Conservation (phyloP, 2,888 invertebrate genomes). For the Hylaea fasciaria region DNA sequence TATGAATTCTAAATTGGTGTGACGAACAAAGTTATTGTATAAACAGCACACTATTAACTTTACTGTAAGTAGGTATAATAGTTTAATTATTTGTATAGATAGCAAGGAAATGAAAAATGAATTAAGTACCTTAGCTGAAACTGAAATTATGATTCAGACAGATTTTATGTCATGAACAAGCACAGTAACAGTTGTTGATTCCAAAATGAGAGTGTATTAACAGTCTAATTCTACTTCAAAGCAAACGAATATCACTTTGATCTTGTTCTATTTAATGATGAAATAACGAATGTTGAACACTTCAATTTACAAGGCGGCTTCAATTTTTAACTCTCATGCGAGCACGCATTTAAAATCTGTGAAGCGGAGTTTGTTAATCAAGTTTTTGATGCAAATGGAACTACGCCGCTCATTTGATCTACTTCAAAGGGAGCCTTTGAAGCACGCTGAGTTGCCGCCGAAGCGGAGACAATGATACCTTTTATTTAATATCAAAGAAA, state of each 20-base stretch:
- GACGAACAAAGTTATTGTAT: too few relatives aligned
- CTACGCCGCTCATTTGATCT: conserved; percentile 71
- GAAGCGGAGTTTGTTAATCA: conserved; percentile 65
- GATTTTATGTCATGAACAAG: conserved; percentile 35
- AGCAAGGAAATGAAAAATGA: too few relatives aligned
- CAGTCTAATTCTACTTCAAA: conserved; percentile 68
- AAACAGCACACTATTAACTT: too few relatives aligned
- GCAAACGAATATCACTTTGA: conserved; percentile 69
- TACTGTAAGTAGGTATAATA: too few relatives aligned
- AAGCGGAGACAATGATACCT: conserved; percentile 75
- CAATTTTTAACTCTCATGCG: conserved; percentile 57
- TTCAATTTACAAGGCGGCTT: conserved; percentile 68
- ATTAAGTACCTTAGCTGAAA: conserved; percentile 11
- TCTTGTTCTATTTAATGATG: conserved; percentile 70
- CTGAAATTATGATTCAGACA: conserved; percentile 27
- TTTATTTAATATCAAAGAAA: conserved; percentile 76
- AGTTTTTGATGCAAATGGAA: conserved; percentile 68
- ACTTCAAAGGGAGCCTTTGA: conserved; percentile 76
- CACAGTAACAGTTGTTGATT: conserved; percentile 28
- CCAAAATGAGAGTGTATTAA: conserved; percentile 42
- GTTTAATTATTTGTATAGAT: too few relatives aligned
- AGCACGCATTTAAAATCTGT: conserved; percentile 55
- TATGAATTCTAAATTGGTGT: too few relatives aligned
- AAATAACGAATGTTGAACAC: conserved; percentile 61
- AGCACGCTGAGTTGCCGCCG: conserved; percentile 61